Percentiles rank a stretch among this genome's conserved stretches.
Conservation (phyloP, 2,113 vertebrate species). For the Rhadina sibilatrix region DNA sequence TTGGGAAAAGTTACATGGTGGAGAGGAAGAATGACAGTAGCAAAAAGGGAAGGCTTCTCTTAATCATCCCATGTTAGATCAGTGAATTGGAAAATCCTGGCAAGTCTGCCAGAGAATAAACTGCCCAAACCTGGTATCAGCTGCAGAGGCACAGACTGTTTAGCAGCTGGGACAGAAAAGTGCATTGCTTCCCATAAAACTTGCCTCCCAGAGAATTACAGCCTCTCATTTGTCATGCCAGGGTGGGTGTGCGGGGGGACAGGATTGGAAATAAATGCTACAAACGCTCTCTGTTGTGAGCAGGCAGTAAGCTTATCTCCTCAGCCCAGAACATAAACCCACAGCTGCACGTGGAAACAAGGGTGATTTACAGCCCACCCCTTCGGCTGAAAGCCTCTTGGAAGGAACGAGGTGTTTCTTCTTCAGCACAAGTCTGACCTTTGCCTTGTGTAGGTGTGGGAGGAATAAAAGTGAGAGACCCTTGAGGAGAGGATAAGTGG, state of each 20-base stretch:
- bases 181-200: conserved; percentile 23
- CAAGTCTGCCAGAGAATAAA: neutral
- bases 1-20: neutral
- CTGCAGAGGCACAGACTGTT: neutral
- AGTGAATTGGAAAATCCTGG: conserved; percentile 5
- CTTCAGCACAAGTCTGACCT: neutral
- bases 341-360: neutral
- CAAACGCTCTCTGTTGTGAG: neutral
- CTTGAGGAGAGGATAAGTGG: neutral
- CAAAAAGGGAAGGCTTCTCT: neutral
- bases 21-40: neutral
- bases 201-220: conserved; percentile 23
- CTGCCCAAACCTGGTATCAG: neutral
- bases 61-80: conserved; percentile 5
- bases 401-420: neutral
- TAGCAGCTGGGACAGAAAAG: conserved; percentile 29
- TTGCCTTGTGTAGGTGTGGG: neutral
- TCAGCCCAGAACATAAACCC: neutral
- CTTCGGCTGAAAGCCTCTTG: neutral
- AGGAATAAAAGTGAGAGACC: neutral
- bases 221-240: conserved; percentile 19
- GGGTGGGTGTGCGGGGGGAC: neutral
- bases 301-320: conserved; percentile 41
- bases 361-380: conserved; percentile 21
- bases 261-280: neutral